Percentiles rank a stretch among this genome's conserved stretches.
Evolutionary conservation across 2,888 invertebrate species (phyloP).

Genomic region (Eumacrocentrus americanus): DNA sequence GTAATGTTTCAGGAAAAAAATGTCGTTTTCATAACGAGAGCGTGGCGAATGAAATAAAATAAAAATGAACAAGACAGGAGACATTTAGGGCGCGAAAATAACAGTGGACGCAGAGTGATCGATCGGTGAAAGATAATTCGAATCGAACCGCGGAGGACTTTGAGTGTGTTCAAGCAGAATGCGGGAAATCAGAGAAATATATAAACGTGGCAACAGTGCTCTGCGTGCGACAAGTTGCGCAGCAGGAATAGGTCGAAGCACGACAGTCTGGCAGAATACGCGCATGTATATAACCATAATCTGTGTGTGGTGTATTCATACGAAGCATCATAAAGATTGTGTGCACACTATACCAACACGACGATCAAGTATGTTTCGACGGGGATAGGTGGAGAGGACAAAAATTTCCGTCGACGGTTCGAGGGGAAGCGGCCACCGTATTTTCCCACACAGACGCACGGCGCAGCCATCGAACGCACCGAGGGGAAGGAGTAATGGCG

Average conservation of each 20-base stretch:
- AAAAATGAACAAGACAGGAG: background rate
- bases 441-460: conserved; percentile 15
- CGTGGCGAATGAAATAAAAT: background rate
- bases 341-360: background rate
- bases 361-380: background rate
- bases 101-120: conserved; percentile 13
- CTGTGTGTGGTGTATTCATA: background rate
- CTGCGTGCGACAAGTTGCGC: conserved; percentile 51
- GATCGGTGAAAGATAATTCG: conserved; percentile 29
- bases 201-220: conserved; percentile 44
- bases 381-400: conserved; percentile 14
- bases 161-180: conserved; percentile 7
- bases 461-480: conserved; percentile 5
- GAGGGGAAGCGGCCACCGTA: conserved; percentile 14
- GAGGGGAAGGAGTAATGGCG: conserved; percentile 16
- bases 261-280: conserved; percentile 18
- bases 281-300: conserved; percentile 25
- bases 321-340: too few relatives aligned
- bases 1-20: background rate
- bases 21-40: too few relatives aligned
- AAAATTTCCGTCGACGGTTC: conserved; percentile 32
- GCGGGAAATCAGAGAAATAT: background rate
- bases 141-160: conserved; percentile 31
- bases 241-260: conserved; percentile 44
- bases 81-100: background rate